These are phyloP conservation scores for Panagrolaimus sp. DNA, from an alignment of 1,140 invertebrate species.

Conservation along the genomic window DNA sequence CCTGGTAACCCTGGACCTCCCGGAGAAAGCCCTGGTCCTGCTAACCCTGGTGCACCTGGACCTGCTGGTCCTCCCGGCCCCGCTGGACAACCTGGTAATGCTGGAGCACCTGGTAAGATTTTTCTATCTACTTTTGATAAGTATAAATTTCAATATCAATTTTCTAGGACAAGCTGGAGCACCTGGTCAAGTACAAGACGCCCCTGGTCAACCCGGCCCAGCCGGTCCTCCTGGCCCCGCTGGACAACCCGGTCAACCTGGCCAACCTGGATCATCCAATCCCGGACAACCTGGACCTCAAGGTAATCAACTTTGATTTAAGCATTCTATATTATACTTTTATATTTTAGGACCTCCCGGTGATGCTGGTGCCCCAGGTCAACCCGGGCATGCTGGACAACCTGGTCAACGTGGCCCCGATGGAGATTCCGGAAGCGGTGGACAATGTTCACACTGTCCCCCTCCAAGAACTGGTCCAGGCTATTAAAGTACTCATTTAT, in stretches of 20 bases:
- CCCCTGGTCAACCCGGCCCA: slow-evolving; percentile 9
- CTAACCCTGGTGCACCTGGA: background rate
- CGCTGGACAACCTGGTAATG: background rate
- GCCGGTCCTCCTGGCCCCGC: slow-evolving; percentile 11
- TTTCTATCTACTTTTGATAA: no score
- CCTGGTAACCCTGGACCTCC: background rate
- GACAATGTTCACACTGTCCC: background rate
- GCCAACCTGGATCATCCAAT: slow-evolving; percentile 8
- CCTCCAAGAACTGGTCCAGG: background rate
- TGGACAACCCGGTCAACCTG: slow-evolving; percentile 15
- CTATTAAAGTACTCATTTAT: background rate
- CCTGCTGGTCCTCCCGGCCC: slow-evolving; percentile 5
- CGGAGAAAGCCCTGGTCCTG: background rate
- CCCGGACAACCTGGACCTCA: slow-evolving; percentile 8
- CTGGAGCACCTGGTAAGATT: slow-evolving; percentile 14
- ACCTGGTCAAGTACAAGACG: background rate
- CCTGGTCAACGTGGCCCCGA: slow-evolving; percentile 12
- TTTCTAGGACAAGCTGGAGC: slow-evolving; percentile 11
- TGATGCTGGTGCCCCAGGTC: slow-evolving; percentile 4
- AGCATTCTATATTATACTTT: no score
- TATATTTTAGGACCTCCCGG: slow-evolving; percentile 18
- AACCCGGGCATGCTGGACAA: slow-evolving; percentile 5
- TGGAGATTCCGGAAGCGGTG: background rate
- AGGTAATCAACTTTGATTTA: no score
- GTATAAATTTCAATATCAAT: no score